These are phyloP conservation scores for Apodemia mormo DNA, from an alignment of 2,888 invertebrate species.

Conservation along the genomic window DNA sequence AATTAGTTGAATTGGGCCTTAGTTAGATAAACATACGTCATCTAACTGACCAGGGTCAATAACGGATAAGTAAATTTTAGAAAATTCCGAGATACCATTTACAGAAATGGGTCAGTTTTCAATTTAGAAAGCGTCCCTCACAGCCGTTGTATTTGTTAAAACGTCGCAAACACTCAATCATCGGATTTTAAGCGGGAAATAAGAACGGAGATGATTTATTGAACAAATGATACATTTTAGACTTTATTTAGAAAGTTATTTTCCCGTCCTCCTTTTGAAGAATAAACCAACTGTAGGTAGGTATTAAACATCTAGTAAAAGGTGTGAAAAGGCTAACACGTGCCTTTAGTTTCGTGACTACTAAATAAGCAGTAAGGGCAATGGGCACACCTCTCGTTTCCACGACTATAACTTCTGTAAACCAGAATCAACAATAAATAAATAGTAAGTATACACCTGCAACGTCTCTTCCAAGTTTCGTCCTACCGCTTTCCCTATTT, in stretches of 20 bases:
- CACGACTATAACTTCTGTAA: too few species aligned
- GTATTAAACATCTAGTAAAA: too few species aligned
- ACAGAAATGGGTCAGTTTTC: constrained; percentile 35
- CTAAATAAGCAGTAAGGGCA: too few species aligned
- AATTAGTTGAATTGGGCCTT: neutral
- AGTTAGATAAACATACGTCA: neutral
- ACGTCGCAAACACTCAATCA: constrained; percentile 30
- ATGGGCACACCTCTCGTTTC: too few species aligned
- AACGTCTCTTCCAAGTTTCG: too few species aligned
- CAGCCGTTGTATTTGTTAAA: constrained; percentile 32
- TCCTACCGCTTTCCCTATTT: too few species aligned
- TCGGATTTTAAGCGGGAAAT: constrained; percentile 26
- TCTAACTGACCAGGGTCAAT: neutral
- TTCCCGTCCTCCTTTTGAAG: neutral
- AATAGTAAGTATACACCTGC: too few species aligned
- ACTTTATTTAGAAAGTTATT: neutral
- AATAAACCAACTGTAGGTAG: too few species aligned
- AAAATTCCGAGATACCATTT: constrained; percentile 29
- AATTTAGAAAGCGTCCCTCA: constrained; percentile 34
- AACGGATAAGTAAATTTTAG: constrained; percentile 26
- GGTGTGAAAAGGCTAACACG: too few species aligned
- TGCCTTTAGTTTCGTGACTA: too few species aligned
- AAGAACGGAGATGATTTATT: constrained; percentile 19
- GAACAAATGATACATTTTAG: constrained; percentile 10
- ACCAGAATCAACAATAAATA: too few species aligned